These are phyloP conservation scores for Agrotis exclamationis DNA, from an alignment of 2,888 invertebrate species.

Conservation along the genomic window DNA sequence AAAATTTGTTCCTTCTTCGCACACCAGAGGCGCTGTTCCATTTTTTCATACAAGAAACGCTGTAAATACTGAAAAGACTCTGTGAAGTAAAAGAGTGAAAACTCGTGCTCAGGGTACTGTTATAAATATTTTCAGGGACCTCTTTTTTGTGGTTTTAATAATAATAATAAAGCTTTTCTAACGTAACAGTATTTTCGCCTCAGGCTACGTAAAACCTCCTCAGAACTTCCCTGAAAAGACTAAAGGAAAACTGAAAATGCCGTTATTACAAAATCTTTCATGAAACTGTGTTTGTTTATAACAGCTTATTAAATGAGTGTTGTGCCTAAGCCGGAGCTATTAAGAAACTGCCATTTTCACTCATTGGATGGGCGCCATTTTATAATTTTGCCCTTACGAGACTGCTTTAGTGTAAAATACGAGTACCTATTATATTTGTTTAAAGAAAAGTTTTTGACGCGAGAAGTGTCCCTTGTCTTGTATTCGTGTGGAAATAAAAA, in stretches of 20 bases:
- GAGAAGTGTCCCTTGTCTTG: too few species aligned
- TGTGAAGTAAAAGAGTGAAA: too few species aligned
- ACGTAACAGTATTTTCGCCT: background rate
- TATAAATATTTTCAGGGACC: background rate
- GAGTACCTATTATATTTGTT: constrained; percentile 1
- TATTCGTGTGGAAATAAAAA: too few species aligned
- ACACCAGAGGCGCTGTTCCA: too few species aligned
- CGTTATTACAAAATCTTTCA: constrained; percentile 39
- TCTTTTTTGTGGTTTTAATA: constrained; percentile 13
- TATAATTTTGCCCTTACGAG: constrained; percentile 17
- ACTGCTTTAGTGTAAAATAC: constrained; percentile 23
- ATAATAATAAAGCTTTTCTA: background rate
- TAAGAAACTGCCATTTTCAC: constrained; percentile 55
- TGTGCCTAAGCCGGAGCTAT: constrained; percentile 41
- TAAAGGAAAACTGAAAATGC: constrained; percentile 28
- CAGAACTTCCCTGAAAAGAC: constrained; percentile 6
- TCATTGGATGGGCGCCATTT: constrained; percentile 19
- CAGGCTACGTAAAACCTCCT: constrained; percentile 3
- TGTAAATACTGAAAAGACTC: too few species aligned
- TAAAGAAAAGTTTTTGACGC: constrained; percentile 4
- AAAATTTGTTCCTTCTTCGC: too few species aligned
- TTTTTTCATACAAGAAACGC: too few species aligned
- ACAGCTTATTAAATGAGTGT: constrained; percentile 48
- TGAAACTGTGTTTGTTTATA: constrained; percentile 17
- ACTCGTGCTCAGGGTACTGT: too few species aligned